Evolutionary conservation across 1,140 invertebrate genomes (phyloP).

Genomic region (Marisa cornuarietis): DNA sequence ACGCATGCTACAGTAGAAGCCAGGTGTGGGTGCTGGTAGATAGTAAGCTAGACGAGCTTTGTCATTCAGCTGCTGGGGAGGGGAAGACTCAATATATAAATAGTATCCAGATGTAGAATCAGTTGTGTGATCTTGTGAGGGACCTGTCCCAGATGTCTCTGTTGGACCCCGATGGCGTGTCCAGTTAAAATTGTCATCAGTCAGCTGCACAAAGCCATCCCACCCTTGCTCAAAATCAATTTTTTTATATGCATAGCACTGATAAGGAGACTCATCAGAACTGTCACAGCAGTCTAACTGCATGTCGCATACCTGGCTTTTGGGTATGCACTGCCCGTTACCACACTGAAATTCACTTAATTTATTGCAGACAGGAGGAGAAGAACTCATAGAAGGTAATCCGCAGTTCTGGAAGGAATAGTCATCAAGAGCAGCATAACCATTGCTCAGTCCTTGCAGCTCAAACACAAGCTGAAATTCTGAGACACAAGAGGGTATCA

Average conservation of each 20-base stretch:
- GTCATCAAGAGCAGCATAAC: constrained; percentile 54
- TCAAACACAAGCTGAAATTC: constrained; percentile 57
- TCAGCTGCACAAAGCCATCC: constrained; percentile 57
- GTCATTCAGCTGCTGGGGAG: constrained; percentile 70
- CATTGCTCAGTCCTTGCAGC: constrained; percentile 23
- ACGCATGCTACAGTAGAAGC: constrained; percentile 60
- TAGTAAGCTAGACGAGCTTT: constrained; percentile 73
- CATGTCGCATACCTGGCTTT: constrained; percentile 52
- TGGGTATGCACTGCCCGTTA: constrained; percentile 39
- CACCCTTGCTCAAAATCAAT: constrained; percentile 43
- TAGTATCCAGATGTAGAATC: constrained; percentile 37
- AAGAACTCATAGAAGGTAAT: constrained; percentile 50
- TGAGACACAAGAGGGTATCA: constrained; percentile 66
- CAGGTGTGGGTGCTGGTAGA: constrained; percentile 40
- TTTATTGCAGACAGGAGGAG: constrained; percentile 72
- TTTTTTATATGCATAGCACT: constrained; percentile 71
- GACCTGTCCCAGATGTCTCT: constrained; percentile 39
- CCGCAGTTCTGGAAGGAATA: constrained; percentile 34
- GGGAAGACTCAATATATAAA: constrained; percentile 70
- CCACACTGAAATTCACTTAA: constrained; percentile 68
- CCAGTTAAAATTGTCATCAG: constrained; percentile 60
- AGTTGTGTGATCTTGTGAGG: constrained; percentile 57
- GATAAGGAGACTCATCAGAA: constrained; percentile 44
- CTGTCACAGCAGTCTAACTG: constrained; percentile 59
- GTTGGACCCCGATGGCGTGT: constrained; percentile 40